phyloP scores from a whole-genome alignment of 2,113 vertebrate genomes.

The Tachysurus fulvidraco region DNA sequence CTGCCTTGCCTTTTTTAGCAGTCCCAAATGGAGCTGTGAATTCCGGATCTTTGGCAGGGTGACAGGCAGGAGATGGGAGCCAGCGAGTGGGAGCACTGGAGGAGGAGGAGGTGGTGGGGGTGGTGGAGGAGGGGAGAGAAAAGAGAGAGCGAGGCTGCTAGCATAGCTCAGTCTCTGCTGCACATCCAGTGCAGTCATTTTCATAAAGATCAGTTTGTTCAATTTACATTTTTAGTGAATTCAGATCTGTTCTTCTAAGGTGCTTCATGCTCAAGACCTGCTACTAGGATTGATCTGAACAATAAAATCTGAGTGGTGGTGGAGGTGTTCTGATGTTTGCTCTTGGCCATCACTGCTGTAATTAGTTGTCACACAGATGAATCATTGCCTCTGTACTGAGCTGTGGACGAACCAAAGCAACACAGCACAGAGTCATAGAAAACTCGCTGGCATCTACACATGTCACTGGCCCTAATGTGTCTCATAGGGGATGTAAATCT shows the following conservation, averaged over 20 bases:
- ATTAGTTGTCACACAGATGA: slow-evolving; percentile 1
- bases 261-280: neutral
- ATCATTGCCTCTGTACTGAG: neutral
- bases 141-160: neutral
- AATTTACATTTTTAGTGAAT: neutral
- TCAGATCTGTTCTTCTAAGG: neutral
- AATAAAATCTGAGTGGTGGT: neutral
- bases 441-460: slow-evolving; percentile 12
- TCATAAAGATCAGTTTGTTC: neutral
- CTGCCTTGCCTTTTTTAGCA: slow-evolving; percentile 92
- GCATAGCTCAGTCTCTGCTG: neutral
- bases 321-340: neutral
- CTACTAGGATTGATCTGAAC: neutral
- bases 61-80: slow-evolving; percentile 82
- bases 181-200: neutral
- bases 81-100: slow-evolving; percentile 81
- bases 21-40: slow-evolving; percentile 83
- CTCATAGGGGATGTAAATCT: neutral
- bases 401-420: neutral
- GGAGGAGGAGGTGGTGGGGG: slow-evolving; percentile 10
- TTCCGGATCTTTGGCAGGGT: slow-evolving; percentile 82
- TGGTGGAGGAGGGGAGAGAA: neutral
- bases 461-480: neutral
- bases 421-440: neutral
- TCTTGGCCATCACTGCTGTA: slow-evolving; percentile 1